Percentiles rank a stretch among this genome's conserved stretches.
phyloP scores from a whole-genome alignment of 2,113 vertebrate species.

The Lasiurus cinereus region DNA sequence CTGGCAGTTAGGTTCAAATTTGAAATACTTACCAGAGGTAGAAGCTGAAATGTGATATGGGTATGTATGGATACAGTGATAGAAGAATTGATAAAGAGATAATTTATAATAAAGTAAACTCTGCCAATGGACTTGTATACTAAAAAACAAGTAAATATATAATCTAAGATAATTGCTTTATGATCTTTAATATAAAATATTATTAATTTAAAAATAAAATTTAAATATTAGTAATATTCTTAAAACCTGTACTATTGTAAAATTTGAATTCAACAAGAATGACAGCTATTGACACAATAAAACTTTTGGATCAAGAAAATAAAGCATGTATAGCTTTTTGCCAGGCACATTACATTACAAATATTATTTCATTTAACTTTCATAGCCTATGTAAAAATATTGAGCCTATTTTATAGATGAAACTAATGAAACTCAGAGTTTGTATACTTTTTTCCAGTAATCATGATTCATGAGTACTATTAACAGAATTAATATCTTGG shows the following conservation, averaged over 20 bases:
- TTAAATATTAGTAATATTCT: background rate
- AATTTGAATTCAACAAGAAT: background rate
- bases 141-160: background rate
- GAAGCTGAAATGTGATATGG: constrained; percentile 20
- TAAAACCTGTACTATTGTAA: background rate
- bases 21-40: background rate
- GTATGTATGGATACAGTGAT: background rate
- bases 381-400: background rate
- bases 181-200: background rate
- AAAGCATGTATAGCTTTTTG: background rate
- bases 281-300: background rate
- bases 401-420: background rate
- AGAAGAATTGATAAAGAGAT: background rate
- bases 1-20: background rate
- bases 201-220: constrained; percentile 33
- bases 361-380: background rate
- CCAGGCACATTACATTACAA: background rate
- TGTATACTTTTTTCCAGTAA: background rate
- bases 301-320: background rate
- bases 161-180: background rate
- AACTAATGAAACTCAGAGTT: background rate
- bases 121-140: background rate
- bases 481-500: background rate
- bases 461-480: background rate
- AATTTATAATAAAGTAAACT: constrained; percentile 14